Base-by-base conservation (phyloP, 2,888 invertebrate species). In the Drosophila nr. perissopoda region DNA sequence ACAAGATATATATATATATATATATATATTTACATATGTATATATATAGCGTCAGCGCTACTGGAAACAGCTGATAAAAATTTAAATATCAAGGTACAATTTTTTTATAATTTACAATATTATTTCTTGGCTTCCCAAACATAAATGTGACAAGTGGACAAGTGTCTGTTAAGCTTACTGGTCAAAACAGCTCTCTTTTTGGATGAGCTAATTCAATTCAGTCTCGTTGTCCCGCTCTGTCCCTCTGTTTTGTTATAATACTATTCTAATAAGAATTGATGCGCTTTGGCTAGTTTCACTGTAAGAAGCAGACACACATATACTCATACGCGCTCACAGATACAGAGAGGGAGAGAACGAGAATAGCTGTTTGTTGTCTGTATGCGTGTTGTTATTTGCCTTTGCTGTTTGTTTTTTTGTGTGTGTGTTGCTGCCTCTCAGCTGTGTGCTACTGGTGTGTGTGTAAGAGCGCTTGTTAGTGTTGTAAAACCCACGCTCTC, bases 401-500 rank as follows among this genome's bases (percentile, higher is more conserved):
- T 51, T 65, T 73, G 64, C 40, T 52, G 60, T 67, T 57, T 53
- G 45, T 56, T 60, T 59, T 63, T 73, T 65, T 63, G 59, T 60
- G 68, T 73, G 61, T 69, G 61, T 78, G 61, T 69, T 78, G 69
- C 40, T 78, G 69, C 18, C 53, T 62, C 80, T 79, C 77, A 76
- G 80, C 77, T 77, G 76, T 63, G 70, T 70, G 79, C 42, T 68
- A 56, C 21, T 67, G 34, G 21, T 53, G 40, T 64, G 36, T 65
- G 34, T 48, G 31, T 64, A 16, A n/a, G 42, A 51, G 58, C 40
- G 61, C 40, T 16, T 63, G 45, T 65, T 48, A 62, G 60, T 69
- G 62, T 64, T 68, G 62, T 68, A 42, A 49, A 51, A 69, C 72
- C 75, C 83, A 80, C 80, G 76, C 80, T 78, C 69, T 80, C 69